Percentiles rank a stretch among this genome's conserved stretches.
Conservation (phyloP, 2,888 invertebrate species). For the Punctoribates punctum region DNA sequence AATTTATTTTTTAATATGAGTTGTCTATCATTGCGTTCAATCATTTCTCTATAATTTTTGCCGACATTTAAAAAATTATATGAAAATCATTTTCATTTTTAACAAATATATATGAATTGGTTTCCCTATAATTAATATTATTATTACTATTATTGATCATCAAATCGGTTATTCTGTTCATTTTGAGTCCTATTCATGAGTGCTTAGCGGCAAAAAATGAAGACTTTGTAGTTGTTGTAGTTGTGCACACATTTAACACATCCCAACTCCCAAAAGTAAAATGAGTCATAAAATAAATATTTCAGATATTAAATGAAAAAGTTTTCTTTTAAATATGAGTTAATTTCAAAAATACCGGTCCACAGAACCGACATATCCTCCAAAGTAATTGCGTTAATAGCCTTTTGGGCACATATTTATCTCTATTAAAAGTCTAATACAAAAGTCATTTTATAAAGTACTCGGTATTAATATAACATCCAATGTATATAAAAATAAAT, state of each 20-base stretch:
- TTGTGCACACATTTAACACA: not conserved
- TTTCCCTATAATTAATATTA: too few relatives aligned
- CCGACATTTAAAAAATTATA: too few relatives aligned
- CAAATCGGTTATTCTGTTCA: too few relatives aligned
- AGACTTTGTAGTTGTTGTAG: not conserved
- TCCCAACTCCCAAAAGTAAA: not conserved
- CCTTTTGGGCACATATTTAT: conserved; percentile 24
- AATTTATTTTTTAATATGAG: too few relatives aligned
- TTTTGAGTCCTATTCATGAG: not conserved
- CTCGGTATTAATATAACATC: conserved; percentile 10
- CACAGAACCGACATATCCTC: not conserved
- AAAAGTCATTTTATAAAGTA: conserved; percentile 23
- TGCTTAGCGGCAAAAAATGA: not conserved
- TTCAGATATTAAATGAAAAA: not conserved
- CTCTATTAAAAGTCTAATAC: conserved; percentile 23
- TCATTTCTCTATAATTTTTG: too few relatives aligned
- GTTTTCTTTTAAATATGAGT: not conserved
- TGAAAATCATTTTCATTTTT: too few relatives aligned
- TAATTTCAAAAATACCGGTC: conserved; percentile 1
- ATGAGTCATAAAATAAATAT: conserved; percentile 5
- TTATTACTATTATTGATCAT: too few relatives aligned
- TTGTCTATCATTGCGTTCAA: too few relatives aligned
- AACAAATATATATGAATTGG: too few relatives aligned
- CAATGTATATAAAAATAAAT: not conserved
- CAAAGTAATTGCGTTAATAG: conserved; percentile 25